Percentiles rank a stretch among this genome's conserved stretches.
phyloP scores from a whole-genome alignment of 2,113 vertebrate species.

The Larimichthys polyactis region DNA sequence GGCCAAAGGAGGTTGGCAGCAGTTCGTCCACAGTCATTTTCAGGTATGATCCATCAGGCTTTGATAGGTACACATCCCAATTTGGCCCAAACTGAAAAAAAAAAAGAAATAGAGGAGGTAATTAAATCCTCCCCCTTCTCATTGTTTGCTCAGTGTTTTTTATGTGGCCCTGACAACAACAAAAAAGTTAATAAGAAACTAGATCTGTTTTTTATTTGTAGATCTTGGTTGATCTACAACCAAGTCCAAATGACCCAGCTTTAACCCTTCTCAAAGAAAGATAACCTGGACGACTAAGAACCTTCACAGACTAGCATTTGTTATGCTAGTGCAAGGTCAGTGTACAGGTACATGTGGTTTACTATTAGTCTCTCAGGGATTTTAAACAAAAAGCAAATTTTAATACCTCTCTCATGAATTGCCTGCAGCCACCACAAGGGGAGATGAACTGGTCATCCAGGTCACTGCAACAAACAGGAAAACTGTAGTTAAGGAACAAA shows the following conservation, averaged over 20 bases:
- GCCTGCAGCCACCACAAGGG: constrained; percentile 93
- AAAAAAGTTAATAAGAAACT: constrained; percentile 8
- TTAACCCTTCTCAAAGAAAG: too few species aligned
- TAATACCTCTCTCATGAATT: constrained; percentile 94
- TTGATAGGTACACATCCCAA: constrained; percentile 90
- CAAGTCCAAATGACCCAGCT: too few species aligned
- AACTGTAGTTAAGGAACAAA: background rate
- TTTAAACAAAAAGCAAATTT: background rate
- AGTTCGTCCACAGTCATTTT: constrained; percentile 86
- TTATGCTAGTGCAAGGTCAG: background rate
- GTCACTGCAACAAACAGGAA: constrained; percentile 82
- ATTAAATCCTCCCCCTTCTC: background rate
- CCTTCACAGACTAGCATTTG: background rate
- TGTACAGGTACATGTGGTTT: background rate
- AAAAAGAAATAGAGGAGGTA: background rate
- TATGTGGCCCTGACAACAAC: background rate
- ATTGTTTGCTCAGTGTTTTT: background rate
- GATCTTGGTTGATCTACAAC: too few species aligned
- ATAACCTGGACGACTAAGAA: too few species aligned
- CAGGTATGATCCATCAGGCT: constrained; percentile 82
- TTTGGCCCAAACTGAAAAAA: constrained; percentile 87
- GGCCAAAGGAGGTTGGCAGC: constrained; percentile 90
- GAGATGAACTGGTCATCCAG: constrained; percentile 86
- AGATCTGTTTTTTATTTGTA: too few species aligned
- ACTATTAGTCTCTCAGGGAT: background rate